These are phyloP conservation scores for Gastrophysa polygoni DNA, from an alignment of 2,888 invertebrate species.

Conservation along the genomic window DNA sequence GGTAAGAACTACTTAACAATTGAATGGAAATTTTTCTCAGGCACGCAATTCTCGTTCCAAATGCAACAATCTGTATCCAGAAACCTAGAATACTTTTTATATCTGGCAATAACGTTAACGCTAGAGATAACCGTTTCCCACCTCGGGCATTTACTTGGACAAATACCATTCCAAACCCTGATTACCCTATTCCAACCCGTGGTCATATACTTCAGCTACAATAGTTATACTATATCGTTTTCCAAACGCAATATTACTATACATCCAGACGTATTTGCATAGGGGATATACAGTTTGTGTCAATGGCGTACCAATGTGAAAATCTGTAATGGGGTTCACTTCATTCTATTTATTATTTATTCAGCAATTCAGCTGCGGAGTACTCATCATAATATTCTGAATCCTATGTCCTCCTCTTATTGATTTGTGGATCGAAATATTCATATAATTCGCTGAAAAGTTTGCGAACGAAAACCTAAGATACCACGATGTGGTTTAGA, in stretches of 20 bases:
- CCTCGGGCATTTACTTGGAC: slow-evolving; percentile 17
- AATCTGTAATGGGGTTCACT: too few relatives aligned
- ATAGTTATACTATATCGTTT: slow-evolving; percentile 23
- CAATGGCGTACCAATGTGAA: slow-evolving; percentile 12
- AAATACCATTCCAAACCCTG: slow-evolving; percentile 24
- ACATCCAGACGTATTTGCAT: slow-evolving; percentile 14
- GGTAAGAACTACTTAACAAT: too few relatives aligned
- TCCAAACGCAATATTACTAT: slow-evolving; percentile 29
- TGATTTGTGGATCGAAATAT: too few relatives aligned
- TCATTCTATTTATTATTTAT: too few relatives aligned
- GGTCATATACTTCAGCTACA: slow-evolving; percentile 17
- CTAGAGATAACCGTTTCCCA: neutral
- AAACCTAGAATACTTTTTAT: neutral
- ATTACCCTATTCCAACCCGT: slow-evolving; percentile 20
- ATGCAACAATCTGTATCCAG: neutral
- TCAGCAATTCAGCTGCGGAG: too few relatives aligned
- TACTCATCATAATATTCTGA: too few relatives aligned
- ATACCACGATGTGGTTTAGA: too few relatives aligned
- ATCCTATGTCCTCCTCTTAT: too few relatives aligned
- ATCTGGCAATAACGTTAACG: neutral
- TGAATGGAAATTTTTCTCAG: too few relatives aligned
- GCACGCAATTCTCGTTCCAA: neutral
- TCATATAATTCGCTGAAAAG: too few relatives aligned
- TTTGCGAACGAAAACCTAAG: too few relatives aligned
- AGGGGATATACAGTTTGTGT: slow-evolving; percentile 7